Evolutionary conservation across 2,888 invertebrate genomes (phyloP), one percentile per base, ranked within the genome.

Genomic region (Eupithecia inturbata): DNA sequence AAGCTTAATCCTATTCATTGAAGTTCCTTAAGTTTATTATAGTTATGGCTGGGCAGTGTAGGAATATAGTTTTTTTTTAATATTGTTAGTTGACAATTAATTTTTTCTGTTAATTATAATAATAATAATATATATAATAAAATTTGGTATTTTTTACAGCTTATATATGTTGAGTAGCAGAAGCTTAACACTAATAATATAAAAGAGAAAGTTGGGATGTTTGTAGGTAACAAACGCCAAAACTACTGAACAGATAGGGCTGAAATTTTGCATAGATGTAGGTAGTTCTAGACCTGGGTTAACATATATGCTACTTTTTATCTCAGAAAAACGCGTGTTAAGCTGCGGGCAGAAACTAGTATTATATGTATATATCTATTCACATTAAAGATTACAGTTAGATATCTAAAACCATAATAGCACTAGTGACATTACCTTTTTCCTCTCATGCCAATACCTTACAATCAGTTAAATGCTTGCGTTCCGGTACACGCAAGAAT

Each of bases 401-500:
- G 39, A 12, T 36, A 36, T 53, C 53, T 53, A 53, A 22, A 53
- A 22, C 22, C 57, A 57, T 26, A 26, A 26, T 57, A 57, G 12
- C 22, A 57, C 26, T 57, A 26, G 57, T 26, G 26, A 26, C 57
- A 57, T 57, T 57, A 57, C 26, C 57, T 57, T 39, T 57, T 57
- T 57, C 57, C 57, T 57, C 57, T 57, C 26, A 14, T 57, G 57
- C 57, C 57, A 57, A 57, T 57, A 57, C 57, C 57, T 53, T 53
- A 26, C 22, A 57, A 26, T 57, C 57, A 26, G 57, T 14, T 22
- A 26, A 26, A 57, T 57, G 26, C 26, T 57, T 57, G 57, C 57
- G 57, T 57, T 57, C 57, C 57, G 57, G 57, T 57, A 57, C 57
- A 57, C 57, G 57, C 57, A 57, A 57, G 57, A 57, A 57, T 57